Evolutionary conservation across 1,140 invertebrate species (phyloP), one percentile per base, ranked within the genome.

Genomic region (Phenacoccus solenopsis): DNA sequence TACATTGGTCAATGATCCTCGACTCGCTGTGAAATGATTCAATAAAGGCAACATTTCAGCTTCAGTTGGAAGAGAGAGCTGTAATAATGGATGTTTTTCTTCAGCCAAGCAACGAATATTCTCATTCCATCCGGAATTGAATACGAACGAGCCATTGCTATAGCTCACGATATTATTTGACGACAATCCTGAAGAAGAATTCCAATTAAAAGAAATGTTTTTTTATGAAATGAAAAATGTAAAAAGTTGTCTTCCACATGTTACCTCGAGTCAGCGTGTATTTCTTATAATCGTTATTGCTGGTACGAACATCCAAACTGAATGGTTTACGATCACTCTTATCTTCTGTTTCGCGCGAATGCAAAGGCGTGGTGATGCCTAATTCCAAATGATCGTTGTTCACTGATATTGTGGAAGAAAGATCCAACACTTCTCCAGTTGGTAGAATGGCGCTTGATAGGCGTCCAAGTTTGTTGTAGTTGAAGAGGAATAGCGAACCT

Each of bases 41-140:
- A 89, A 91, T 83, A 91, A 89, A 10, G 89, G 90, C 38, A 94
- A 81, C 86, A 96, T 91, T 81, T 94, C 92, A 13, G 93, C 90
- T 80, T 95, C 93, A 0, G 95, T 90, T 1, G 92, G 91, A 73
- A 96, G 81, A 1, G 90, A 87, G 0, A 91, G 88, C 80, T 94
- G 90, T 28, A 96, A 80, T 1, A 95, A 78, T 0, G 92, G 92
- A 81, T 96, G 93, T 57, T 91, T 86, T 0, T 90, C 88, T 9
- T 88, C 86, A 2, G 90, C 89, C 0, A 88, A 85, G 70, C 88
- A 88, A 74, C 88, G 81, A 32, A 90, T 81, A 73, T n/a, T 87
- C 87, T 16, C 85, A 85, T 77, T 86, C 87, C 61, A 71, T 1
- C 88, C 85, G 3, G 87, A 82, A 69, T 83, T 83, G 22, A 90